phyloP scores from a whole-genome alignment of 1,140 invertebrate species.

The Glossosoma conforme region DNA sequence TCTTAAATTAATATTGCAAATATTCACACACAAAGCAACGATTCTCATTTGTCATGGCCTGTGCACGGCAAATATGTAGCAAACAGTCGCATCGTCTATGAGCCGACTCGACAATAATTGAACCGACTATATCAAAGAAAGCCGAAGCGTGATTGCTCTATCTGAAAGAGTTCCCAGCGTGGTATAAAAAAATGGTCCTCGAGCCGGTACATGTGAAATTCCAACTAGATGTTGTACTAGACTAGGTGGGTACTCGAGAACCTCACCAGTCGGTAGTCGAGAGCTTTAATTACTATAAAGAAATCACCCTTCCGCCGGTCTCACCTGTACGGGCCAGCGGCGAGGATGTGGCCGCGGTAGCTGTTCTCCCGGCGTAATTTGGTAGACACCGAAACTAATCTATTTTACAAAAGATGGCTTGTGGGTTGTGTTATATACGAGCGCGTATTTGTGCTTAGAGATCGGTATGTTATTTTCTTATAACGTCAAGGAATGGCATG shows the following conservation, averaged over 20 bases:
- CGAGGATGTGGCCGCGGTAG: conserved; percentile 8
- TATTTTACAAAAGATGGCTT: conserved; percentile 53
- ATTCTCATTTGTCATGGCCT: too few species aligned
- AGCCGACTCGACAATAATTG: too few species aligned
- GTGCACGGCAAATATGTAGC: too few species aligned
- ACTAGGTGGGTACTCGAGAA: neutral
- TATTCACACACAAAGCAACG: too few species aligned
- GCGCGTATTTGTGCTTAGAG: conserved; percentile 29
- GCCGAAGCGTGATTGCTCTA: conserved; percentile 21
- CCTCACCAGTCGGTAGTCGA: neutral
- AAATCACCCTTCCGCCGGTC: neutral
- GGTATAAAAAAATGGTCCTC: neutral
- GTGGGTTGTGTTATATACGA: conserved; percentile 33
- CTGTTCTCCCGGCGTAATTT: conserved; percentile 46
- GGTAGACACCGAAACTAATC: conserved; percentile 56
- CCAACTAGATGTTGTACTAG: neutral
- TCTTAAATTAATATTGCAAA: too few species aligned
- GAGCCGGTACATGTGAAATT: neutral
- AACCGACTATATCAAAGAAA: conserved; percentile 22
- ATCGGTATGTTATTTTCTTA: conserved; percentile 31
- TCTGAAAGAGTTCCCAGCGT: neutral
- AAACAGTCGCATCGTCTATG: too few species aligned
- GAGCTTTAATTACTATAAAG: conserved; percentile 3
- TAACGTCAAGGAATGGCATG: conserved; percentile 29
- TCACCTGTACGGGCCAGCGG: conserved; percentile 8